These are phyloP conservation scores for Dallia pectoralis DNA, from an alignment of 2,797 vertebrate species.

Conservation along the genomic window DNA sequence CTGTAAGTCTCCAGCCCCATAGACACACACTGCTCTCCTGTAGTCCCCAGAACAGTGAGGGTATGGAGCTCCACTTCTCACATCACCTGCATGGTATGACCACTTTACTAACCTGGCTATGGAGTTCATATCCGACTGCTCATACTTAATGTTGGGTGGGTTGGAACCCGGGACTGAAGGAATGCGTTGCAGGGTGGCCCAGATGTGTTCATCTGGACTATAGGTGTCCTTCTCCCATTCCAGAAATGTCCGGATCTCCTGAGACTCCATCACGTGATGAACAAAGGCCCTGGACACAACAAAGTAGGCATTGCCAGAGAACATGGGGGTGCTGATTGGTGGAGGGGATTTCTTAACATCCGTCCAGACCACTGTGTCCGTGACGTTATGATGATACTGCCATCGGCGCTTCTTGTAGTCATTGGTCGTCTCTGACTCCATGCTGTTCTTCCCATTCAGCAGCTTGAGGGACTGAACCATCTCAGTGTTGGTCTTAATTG, in stretches of 20 bases:
- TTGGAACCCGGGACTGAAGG: neutral
- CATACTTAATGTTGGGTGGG: neutral
- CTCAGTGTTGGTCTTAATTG: conserved; percentile 84
- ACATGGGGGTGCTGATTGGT: conserved; percentile 79
- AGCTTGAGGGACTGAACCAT: conserved; percentile 73
- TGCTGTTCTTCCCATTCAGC: conserved; percentile 78
- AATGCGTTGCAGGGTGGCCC: conserved; percentile 78
- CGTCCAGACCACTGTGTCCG: conserved; percentile 48
- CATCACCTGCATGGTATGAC: conserved; percentile 72
- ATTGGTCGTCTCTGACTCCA: conserved; percentile 76
- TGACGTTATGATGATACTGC: conserved; percentile 70
- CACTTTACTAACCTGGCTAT: conserved; percentile 86
- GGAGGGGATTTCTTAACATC: conserved; percentile 60
- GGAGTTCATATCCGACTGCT: conserved; percentile 79
- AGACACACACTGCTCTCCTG: conserved; percentile 79
- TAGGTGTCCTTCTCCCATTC: conserved; percentile 90
- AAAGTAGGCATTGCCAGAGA: conserved; percentile 84
- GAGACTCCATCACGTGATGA: conserved; percentile 69
- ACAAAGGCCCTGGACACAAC: conserved; percentile 81
- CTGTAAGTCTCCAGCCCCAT: conserved; percentile 80
- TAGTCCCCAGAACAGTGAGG: conserved; percentile 27
- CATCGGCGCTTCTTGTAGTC: conserved; percentile 69
- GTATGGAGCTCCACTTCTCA: conserved; percentile 66
- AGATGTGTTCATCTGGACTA: conserved; percentile 85
- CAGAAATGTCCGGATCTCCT: conserved; percentile 61